Base-by-base conservation (phyloP, 53 echinoderm and acorn worm genomes). In the Stichopus horrens region DNA sequence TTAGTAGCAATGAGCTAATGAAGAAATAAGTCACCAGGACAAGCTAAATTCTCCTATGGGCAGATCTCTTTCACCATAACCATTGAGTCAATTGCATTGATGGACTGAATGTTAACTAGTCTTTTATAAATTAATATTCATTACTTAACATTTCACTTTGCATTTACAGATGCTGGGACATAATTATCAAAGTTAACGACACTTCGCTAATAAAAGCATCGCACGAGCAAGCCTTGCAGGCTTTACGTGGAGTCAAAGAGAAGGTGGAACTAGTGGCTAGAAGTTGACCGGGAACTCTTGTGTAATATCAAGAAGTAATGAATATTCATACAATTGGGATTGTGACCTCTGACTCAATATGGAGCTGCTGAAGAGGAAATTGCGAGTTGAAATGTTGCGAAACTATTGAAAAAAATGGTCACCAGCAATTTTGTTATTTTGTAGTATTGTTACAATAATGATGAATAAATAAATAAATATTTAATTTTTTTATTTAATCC, bases 161-260 rank as follows among this genome's bases (percentile, higher is more conserved):
- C 18, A 71, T 71, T 7, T 20, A 71, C 71, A 85, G 85, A 37
- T 85, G 85, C 51, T 67, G 85, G 13, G 85, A 85, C 65, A 67
- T 85, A 23, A 85, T 85, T 22, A 13, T 85, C 10, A 85, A 85
- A 18, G 66, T 65, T 21, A 85, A 85, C 66, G 85, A 85, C 58
- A 63, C 22, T 52, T 21, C 65, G 8, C 52, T 85, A 13, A 52
- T 52, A 5, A 85, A 7, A 53, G 52, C 52, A 63, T 63, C 85
- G 7, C 85, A 85, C 85, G 13, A 21, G 11, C 23, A 85, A 7
- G 85, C 85, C 4, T 53, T 85, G 14, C 85, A 85, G 14, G 37
- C 66, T 11, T 57, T 83, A 6, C 63, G 60, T 7, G 83, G 83
- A 14, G 20, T 58, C 5, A 23, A 63, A 63, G 59, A 20, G 21